Conservation (phyloP, 2,797 vertebrate genomes). For the Peromyscus melanophrys region DNA sequence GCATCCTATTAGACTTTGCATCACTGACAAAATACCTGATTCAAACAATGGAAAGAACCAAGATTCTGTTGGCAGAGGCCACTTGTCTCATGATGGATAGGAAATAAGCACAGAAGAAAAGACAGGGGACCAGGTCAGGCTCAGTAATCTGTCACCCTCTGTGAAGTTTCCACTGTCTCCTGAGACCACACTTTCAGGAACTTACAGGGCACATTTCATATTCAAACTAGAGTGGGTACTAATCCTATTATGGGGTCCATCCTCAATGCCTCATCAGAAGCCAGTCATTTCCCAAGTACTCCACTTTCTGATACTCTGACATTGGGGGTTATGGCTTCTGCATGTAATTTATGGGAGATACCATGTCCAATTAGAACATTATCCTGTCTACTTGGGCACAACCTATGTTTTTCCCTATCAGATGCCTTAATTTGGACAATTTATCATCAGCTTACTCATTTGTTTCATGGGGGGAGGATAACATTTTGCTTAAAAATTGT, state of each 20-base stretch:
- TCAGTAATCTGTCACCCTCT: too few relatives aligned
- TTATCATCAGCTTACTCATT: conserved; percentile 17
- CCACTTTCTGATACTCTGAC: not conserved
- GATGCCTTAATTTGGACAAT: not conserved
- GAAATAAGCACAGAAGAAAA: not conserved
- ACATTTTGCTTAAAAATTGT: not conserved
- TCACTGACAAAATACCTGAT: not conserved
- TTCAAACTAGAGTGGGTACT: not conserved
- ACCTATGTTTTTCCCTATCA: not conserved
- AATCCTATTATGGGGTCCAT: not conserved
- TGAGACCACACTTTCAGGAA: not conserved
- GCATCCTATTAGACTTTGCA: not conserved
- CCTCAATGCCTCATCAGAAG: not conserved
- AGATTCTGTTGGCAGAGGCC: not conserved
- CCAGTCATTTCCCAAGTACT: not conserved
- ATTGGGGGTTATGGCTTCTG: not conserved
- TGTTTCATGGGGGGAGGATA: not conserved
- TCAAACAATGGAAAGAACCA: not conserved
- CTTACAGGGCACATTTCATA: not conserved
- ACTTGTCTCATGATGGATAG: not conserved
- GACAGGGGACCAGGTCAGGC: not conserved
- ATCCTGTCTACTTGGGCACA: not conserved
- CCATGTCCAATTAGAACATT: not conserved
- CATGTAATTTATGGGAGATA: too few relatives aligned
- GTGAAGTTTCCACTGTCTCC: not conserved